Percentiles rank a stretch among this genome's conserved stretches.
These are phyloP conservation scores for Sylvietta virens DNA, from an alignment of 2,113 vertebrate genomes.

Conservation along the genomic window DNA sequence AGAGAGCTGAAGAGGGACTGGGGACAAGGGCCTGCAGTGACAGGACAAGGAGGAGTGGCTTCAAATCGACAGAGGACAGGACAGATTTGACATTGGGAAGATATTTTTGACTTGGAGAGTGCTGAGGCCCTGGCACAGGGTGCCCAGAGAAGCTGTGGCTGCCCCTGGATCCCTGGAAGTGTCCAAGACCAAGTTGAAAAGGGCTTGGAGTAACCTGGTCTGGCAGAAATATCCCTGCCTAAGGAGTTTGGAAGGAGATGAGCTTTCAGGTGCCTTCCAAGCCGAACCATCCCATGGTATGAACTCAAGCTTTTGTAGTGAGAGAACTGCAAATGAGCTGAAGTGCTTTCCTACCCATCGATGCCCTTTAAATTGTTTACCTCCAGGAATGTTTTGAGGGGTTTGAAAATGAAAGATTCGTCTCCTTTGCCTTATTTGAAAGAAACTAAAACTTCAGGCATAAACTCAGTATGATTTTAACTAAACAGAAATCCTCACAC, in stretches of 20 bases:
- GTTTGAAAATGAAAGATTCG: background rate
- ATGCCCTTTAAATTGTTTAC: background rate
- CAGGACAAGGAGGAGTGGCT: background rate
- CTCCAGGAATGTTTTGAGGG: background rate
- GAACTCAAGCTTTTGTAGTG: background rate
- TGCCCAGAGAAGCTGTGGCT: background rate
- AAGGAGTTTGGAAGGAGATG: rapidly evolving
- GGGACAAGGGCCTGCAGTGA: background rate
- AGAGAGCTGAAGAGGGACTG: background rate
- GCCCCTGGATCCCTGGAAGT: background rate
- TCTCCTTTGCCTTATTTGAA: background rate
- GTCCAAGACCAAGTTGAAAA: rapidly evolving
- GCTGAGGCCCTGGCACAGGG: rapidly evolving
- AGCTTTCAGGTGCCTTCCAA: background rate
- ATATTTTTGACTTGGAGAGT: background rate
- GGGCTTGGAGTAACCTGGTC: background rate
- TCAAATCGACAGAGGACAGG: background rate
- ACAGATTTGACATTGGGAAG: background rate
- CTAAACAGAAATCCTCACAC: background rate
- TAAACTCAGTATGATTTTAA: background rate
- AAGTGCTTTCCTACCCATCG: background rate
- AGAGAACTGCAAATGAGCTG: background rate
- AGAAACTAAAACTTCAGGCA: background rate
- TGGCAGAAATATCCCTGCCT: background rate
- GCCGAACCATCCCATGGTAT: background rate